Evolutionary conservation across 2,888 invertebrate species (phyloP).

Genomic region (Cancer borealis): DNA sequence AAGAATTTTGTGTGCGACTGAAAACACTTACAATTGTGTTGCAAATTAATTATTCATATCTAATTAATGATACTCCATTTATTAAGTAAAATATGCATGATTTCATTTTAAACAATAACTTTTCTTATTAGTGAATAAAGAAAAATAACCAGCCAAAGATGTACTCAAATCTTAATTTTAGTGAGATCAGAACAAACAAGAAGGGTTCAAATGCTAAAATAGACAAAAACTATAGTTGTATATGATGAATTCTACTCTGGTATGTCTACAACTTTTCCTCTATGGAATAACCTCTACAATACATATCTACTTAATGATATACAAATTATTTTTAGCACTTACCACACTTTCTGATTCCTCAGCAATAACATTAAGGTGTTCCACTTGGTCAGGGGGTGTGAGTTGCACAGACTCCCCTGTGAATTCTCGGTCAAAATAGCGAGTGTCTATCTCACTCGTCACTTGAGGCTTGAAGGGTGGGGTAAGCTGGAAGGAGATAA

Average conservation of each 20-base stretch:
- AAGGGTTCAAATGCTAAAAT: too few relatives aligned
- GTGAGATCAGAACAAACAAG: too few relatives aligned
- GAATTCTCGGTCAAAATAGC: slow-evolving; percentile 99
- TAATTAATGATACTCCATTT: too few relatives aligned
- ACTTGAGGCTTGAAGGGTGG: slow-evolving; percentile 97
- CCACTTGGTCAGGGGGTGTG: slow-evolving; percentile 92
- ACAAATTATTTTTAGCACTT: slow-evolving; percentile 3
- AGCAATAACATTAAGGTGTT: slow-evolving; percentile 79
- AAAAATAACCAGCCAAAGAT: too few relatives aligned
- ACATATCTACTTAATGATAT: background rate
- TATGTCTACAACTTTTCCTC: background rate
- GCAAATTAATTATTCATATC: too few relatives aligned
- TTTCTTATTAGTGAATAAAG: too few relatives aligned
- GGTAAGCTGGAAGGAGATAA: slow-evolving; percentile 84
- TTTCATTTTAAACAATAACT: too few relatives aligned
- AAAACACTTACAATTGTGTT: too few relatives aligned
- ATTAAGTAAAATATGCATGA: too few relatives aligned
- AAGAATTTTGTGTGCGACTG: too few relatives aligned
- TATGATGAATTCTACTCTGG: background rate
- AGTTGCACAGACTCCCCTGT: slow-evolving; percentile 97
- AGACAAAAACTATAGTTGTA: too few relatives aligned
- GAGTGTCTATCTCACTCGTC: slow-evolving; percentile 96
- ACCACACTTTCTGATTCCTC: slow-evolving; percentile 83
- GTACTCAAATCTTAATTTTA: too few relatives aligned
- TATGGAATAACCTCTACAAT: background rate